phyloP scores from a whole-genome alignment of 2,113 vertebrate species.

The Octodon degus region DNA sequence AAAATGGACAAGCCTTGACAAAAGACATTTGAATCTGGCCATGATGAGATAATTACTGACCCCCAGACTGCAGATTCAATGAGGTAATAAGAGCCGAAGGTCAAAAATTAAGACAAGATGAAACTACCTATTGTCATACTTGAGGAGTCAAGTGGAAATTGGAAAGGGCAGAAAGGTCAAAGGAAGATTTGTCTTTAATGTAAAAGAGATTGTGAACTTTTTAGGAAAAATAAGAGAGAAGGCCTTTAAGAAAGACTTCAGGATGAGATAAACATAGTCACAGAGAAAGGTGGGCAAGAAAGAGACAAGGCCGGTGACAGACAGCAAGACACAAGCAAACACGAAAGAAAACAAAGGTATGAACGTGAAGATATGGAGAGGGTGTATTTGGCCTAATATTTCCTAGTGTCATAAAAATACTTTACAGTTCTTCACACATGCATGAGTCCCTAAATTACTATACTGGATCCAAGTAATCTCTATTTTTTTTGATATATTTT shows the following conservation, averaged over 20 bases:
- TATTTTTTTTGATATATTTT: no score
- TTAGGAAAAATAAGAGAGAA: not conserved
- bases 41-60: constrained; percentile 4
- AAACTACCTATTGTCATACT: not conserved
- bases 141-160: not conserved
- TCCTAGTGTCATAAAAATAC: not conserved
- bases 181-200: not conserved
- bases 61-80: not conserved
- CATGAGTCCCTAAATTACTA: not conserved
- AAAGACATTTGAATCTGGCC: constrained; percentile 4
- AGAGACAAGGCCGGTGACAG: not conserved
- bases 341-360: not conserved
- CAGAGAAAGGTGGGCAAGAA: not conserved
- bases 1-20: not conserved
- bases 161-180: constrained; percentile 20
- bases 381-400: not conserved
- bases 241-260: not conserved
- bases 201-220: not conserved
- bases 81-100: constrained; percentile 34
- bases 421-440: not conserved
- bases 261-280: not conserved
- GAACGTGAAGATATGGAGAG: not conserved
- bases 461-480: not conserved
- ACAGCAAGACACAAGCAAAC: not conserved
- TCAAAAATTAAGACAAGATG: not conserved